Evolutionary conservation across 2,113 vertebrate species (phyloP), one percentile per base, ranked within the genome.

Genomic region (Hemichromis elongatus): DNA sequence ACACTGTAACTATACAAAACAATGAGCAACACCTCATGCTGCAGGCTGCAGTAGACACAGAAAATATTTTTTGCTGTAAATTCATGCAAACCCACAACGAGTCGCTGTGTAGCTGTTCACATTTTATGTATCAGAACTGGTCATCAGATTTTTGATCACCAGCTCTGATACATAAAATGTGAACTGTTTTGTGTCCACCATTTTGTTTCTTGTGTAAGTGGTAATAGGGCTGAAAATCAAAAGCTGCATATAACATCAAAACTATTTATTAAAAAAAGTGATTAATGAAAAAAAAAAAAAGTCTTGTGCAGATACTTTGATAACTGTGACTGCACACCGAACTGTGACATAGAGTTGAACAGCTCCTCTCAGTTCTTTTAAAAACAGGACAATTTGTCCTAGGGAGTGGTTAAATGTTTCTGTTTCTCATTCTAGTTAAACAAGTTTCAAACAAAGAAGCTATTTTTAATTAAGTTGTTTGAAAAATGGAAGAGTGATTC

Each of bases 101-200:
- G 6, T 16, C 8, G 0, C 37, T 42, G 63, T 26, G 16, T 24
- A 24, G 26, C n/a, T 68, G 35, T 42, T 40, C n/a, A 3, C 0
- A 70, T 45, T 45, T 45, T 0, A 26, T 45, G 8, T 68, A 42
- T 68, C n/a, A 68, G 30, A 16, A 21, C n/a, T 45, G 2, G 19
- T 16, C n/a, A 16, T 42, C 6, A 14, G 4, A 61, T 61, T 59
- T 33, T 28, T 59, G 0, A 59, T 59, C 28, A 59, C 0, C 0
- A 61, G 18, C 33, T 0, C 57, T 61, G 57, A 61, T 3, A 61
- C 35, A 61, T 35, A 30, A 61, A 61, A 35, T 35, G 30, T 61
- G 30, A 3, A 61, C 30, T 33, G 30, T 33, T 33, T 33, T 4
- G 28, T 30, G 28, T 30, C 28, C 28, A 33, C 30, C 16, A 1